Conservation (phyloP, 2,113 vertebrate species). For the Sapayoa aenigma region DNA sequence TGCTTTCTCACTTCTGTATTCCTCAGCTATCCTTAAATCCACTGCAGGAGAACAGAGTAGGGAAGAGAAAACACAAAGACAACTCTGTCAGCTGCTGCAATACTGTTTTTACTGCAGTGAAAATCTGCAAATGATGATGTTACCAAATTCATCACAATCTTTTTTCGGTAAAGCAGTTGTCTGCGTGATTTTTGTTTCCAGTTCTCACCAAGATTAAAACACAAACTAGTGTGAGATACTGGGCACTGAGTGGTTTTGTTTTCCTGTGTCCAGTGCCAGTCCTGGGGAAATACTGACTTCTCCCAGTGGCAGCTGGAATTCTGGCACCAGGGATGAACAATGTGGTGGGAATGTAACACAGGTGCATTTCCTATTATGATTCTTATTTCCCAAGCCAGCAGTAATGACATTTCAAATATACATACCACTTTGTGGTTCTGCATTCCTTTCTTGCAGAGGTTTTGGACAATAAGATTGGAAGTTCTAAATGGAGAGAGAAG, state of each 20-base stretch:
- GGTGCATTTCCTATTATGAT: background rate
- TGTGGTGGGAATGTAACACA: background rate
- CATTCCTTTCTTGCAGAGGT: slow-evolving; percentile 58
- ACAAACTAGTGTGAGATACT: background rate
- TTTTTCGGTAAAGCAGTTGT: background rate
- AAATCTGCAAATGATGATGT: background rate
- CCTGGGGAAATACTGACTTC: background rate
- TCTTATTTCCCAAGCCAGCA: background rate
- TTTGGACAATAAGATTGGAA: slow-evolving; percentile 73
- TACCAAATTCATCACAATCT: background rate
- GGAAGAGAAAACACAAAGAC: background rate
- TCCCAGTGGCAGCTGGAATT: background rate
- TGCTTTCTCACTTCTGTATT: slow-evolving; percentile 76
- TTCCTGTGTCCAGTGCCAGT: background rate
- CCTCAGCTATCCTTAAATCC: slow-evolving; percentile 79
- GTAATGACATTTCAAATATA: slow-evolving; percentile 16
- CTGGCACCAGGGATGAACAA: background rate
- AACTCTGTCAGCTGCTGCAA: background rate
- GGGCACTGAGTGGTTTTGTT: background rate
- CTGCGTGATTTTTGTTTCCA: background rate
- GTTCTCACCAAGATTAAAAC: background rate
- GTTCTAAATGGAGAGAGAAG: slow-evolving; percentile 59
- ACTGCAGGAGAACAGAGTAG: background rate
- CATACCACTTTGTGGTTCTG: slow-evolving; percentile 60
- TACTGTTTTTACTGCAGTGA: background rate